Base-by-base conservation (phyloP, 2,113 vertebrate genomes). In the Theristicus caerulescens region DNA sequence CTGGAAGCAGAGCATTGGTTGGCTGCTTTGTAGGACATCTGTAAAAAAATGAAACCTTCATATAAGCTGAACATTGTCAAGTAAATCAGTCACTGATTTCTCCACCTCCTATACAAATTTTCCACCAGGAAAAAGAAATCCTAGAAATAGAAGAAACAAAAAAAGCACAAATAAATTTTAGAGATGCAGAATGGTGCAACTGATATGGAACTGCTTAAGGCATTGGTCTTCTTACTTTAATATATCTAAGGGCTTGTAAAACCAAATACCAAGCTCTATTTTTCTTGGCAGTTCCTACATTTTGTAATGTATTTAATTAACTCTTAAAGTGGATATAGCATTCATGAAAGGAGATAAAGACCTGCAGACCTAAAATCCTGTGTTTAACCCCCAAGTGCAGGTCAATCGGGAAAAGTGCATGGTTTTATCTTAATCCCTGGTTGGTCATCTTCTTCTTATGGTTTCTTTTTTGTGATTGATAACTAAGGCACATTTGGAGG, bases 131-230 rank as follows among this genome's bases (percentile, higher is more conserved):
- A 93, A 94, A 93, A 85, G 78, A 87, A 97, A 90, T 94, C 93
- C 88, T 90, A 96, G 94, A 97, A 94, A 88, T 3, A 22, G 55
- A 93, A 86, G 40, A 95, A 93, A 80, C 46, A 70, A 70, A 94
- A 91, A 89, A 94, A 88, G 16, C 44, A 93, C 31, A 78, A 90
- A 93, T 57, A 86, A 42, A 81, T 97, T 93, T 86, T 29, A 94
- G 54, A 91, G 79, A 76, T 61, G 27, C 27, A 69, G 65, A 96
- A 81, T 49, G 14, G 47, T 18, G 69, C 72, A 94, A 95, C 36
- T 74, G 82, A 65, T 29, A 61, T 0, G 14, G 62, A 93, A 52
- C 49, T 65, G 31, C 57, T 71, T 78, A 77, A 64, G 46, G 46
- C 49, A 59, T 55, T 51, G 20, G 9, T 93, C 74, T 86, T 66